Percentiles rank a stretch among this genome's conserved stretches.
Evolutionary conservation across 2,113 vertebrate species (phyloP).

Genomic region (Corydoras maculifer): DNA sequence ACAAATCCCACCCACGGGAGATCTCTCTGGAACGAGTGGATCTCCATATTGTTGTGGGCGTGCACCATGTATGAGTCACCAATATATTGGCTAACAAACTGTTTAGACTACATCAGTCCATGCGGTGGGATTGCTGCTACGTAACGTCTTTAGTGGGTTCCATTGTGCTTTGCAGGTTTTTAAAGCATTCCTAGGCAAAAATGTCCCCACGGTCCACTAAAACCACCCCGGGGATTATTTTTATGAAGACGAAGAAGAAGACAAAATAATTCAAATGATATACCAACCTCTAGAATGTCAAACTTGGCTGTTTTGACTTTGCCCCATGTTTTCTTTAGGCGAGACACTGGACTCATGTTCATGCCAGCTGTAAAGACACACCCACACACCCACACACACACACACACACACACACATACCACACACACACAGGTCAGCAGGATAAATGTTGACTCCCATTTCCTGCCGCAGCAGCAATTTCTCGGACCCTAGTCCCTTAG

Average conservation of each 20-base stretch:
- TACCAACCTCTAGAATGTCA: conserved; percentile 82
- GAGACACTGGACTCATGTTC: conserved; percentile 93
- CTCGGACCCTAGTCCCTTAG: conserved; percentile 16
- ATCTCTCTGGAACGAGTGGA: conserved; percentile 12
- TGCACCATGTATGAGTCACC: conserved; percentile 20
- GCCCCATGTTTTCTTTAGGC: conserved; percentile 92
- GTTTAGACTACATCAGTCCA: conserved; percentile 2
- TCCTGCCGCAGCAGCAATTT: conserved; percentile 33
- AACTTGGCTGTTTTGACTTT: conserved; percentile 95
- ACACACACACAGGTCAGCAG: conserved; percentile 41
- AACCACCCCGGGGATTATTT: not conserved
- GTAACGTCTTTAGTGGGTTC: not conserved
- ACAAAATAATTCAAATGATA: not conserved
- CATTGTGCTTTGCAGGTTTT: not conserved
- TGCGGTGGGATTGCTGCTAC: not conserved
- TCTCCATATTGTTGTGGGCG: conserved; percentile 4
- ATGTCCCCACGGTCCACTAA: not conserved
- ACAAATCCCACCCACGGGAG: not conserved
- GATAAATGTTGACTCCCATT: conserved; percentile 26
- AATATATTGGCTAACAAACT: not conserved
- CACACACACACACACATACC: not conserved
- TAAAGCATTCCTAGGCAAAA: not conserved
- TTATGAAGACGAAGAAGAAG: not conserved
- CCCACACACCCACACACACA: conserved; percentile 11
- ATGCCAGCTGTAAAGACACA: conserved; percentile 74